Percentiles rank a stretch among this genome's conserved stretches.
These are phyloP conservation scores for Ormia ochracea DNA, from an alignment of 2,888 invertebrate genomes.

Conservation along the genomic window DNA sequence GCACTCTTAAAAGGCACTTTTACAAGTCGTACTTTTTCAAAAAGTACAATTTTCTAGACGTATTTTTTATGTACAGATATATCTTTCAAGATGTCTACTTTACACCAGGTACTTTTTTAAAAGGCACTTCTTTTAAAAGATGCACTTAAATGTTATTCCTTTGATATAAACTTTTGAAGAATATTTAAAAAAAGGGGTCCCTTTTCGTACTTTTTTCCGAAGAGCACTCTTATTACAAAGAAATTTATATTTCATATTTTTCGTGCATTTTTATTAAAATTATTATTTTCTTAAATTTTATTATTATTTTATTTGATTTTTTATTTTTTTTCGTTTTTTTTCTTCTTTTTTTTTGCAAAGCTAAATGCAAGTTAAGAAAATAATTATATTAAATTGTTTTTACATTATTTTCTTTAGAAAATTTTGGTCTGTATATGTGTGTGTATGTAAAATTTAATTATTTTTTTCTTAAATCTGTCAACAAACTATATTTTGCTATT, in stretches of 20 bases:
- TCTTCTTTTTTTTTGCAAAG: slow-evolving; percentile 50
- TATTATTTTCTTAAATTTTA: neutral
- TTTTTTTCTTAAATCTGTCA: slow-evolving; percentile 45
- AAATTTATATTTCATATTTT: too few relatives aligned
- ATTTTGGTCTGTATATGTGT: slow-evolving; percentile 55
- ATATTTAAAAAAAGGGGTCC: too few relatives aligned
- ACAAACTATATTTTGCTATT: slow-evolving; percentile 63
- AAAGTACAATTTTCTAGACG: neutral
- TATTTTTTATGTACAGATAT: too few relatives aligned
- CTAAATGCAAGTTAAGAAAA: slow-evolving; percentile 58
- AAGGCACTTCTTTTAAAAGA: neutral
- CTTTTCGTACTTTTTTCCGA: too few relatives aligned
- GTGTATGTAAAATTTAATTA: slow-evolving; percentile 48
- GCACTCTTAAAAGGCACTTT: neutral
- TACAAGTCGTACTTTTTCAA: neutral
- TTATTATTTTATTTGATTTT: neutral
- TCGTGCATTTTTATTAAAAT: slow-evolving; percentile 3
- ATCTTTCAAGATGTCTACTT: neutral
- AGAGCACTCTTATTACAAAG: too few relatives aligned
- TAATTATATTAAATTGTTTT: slow-evolving; percentile 49
- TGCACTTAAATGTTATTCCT: too few relatives aligned
- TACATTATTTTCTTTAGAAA: slow-evolving; percentile 64
- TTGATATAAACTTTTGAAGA: too few relatives aligned
- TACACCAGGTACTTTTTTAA: neutral
- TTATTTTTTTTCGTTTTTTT: neutral